Conservation (phyloP, 1,140 invertebrate species). For the Maniola jurtina region DNA sequence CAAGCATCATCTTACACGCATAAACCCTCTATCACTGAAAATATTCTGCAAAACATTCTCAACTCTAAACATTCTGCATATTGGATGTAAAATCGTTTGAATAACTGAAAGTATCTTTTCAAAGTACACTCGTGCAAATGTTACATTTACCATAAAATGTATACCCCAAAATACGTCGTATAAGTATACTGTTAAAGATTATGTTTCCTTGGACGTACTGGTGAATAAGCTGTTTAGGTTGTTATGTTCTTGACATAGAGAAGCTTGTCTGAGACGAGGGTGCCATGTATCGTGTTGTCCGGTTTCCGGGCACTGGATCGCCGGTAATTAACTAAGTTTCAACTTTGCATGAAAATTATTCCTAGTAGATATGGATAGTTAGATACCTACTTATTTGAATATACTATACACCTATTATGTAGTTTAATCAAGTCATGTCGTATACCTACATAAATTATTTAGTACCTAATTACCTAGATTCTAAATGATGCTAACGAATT, state of each 20-base stretch:
- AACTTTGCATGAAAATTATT: conserved; percentile 24
- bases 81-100: conserved; percentile 59
- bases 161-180: conserved; percentile 36
- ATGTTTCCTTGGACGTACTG: conserved; percentile 31
- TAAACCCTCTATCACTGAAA: conserved; percentile 68
- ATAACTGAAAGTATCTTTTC: conserved; percentile 47
- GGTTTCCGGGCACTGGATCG: conserved; percentile 68
- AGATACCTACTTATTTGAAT: too few relatives aligned
- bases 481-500: too few relatives aligned
- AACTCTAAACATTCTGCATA: conserved; percentile 55
- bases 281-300: conserved; percentile 69
- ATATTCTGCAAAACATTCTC: conserved; percentile 51
- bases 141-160: conserved; percentile 26
- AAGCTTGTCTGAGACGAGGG: conserved; percentile 65
- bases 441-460: too few relatives aligned
- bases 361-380: not conserved
- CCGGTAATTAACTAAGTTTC: conserved; percentile 72
- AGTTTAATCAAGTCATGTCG: too few relatives aligned
- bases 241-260: conserved; percentile 40
- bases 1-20: conserved; percentile 76
- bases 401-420: too few relatives aligned
- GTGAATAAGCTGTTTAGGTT: conserved; percentile 21
- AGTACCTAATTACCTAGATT: too few relatives aligned
- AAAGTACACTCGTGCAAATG: conserved; percentile 29
- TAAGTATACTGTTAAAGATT: conserved; percentile 27